A percentile compares a stretch with the other conserved stretches of the same genome.
These are phyloP conservation scores for Pocillopora verrucosa DNA, from an alignment of 64 coral and sea anemone genomes.

Conservation along the genomic window DNA sequence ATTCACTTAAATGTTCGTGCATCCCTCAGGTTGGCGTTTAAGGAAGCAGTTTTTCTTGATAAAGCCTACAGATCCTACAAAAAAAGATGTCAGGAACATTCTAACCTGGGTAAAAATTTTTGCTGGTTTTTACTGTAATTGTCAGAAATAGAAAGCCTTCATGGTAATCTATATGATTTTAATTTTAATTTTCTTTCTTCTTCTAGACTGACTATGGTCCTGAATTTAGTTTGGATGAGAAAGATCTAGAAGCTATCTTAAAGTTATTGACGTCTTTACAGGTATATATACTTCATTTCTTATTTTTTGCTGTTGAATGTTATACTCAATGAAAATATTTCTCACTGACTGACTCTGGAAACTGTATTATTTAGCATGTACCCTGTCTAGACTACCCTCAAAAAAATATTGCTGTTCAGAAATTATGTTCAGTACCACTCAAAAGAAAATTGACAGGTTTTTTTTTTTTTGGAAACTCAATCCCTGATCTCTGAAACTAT, in stretches of 20 bases:
- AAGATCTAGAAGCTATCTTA: slow-evolving; percentile 76
- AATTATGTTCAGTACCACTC: too few species aligned
- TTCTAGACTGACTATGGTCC: slow-evolving; percentile 83
- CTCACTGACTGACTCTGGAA: too few species aligned
- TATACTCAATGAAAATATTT: too few species aligned
- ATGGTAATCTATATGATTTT: not conserved
- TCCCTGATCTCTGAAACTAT: too few species aligned
- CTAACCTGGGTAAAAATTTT: slow-evolving; percentile 71
- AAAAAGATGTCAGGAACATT: slow-evolving; percentile 85
- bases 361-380: too few species aligned
- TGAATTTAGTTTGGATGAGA: slow-evolving; percentile 84
- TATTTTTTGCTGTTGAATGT: not conserved
- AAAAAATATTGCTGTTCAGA: too few species aligned
- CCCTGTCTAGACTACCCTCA: too few species aligned
- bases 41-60: slow-evolving; percentile 84
- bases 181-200: not conserved
- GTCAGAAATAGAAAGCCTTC: too few species aligned
- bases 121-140: too few species aligned
- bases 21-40: slow-evolving; percentile 75
- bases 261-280: slow-evolving; percentile 79
- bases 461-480: too few species aligned
- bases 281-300: slow-evolving; percentile 21
- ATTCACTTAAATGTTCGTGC: not conserved
- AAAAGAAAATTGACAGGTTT: too few species aligned
- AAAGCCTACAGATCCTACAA: slow-evolving; percentile 78